Evolutionary conservation across 2,797 vertebrate species (phyloP).

Genomic region (Ptychobarbus kaznakovi): DNA sequence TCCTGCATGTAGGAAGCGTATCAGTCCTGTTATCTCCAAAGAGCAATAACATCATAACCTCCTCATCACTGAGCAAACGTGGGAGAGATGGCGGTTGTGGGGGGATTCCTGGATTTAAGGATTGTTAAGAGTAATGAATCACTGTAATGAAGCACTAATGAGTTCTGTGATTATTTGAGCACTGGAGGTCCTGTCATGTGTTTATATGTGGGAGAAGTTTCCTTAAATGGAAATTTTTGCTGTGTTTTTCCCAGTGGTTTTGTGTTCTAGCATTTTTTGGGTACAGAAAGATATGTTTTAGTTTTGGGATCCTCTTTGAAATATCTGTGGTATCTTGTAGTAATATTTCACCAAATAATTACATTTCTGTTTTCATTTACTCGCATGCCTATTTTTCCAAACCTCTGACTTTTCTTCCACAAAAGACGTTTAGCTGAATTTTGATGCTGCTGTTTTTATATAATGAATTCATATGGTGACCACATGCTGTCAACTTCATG

Average conservation of each 20-base stretch:
- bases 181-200: constrained; percentile 37
- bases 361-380: background rate
- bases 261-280: background rate
- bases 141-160: constrained; percentile 41
- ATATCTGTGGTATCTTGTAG: background rate
- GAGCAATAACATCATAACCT: background rate
- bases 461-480: background rate
- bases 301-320: background rate
- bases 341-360: constrained; percentile 6
- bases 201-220: constrained; percentile 42
- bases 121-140: constrained; percentile 17
- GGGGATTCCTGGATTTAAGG: background rate
- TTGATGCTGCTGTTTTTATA: background rate
- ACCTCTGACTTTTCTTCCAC: background rate
- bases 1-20: background rate
- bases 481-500: background rate
- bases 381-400: background rate
- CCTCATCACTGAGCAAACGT: constrained; percentile 5
- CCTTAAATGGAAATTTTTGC: constrained; percentile 13
- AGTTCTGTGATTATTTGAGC: constrained; percentile 32
- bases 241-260: constrained; percentile 2
- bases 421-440: background rate
- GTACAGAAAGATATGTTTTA: background rate
- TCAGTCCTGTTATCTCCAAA: constrained; percentile 20
- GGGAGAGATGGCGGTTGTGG: background rate